Base-by-base conservation (phyloP, 2,797 vertebrate genomes). In the Triplophysa bombifrons region DNA sequence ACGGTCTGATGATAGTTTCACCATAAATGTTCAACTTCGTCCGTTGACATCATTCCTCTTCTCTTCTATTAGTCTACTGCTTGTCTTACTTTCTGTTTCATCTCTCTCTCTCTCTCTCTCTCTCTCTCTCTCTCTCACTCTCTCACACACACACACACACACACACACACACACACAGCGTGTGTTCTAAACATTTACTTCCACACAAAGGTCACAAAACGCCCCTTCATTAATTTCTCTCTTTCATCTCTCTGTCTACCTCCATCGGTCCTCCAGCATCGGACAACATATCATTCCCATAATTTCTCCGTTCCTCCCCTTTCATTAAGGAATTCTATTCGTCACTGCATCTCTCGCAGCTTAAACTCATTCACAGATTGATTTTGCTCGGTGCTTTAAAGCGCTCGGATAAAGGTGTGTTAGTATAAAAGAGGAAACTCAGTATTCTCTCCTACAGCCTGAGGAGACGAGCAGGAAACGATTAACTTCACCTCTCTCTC, bases 321-420 rank as follows among this genome's bases (percentile, higher is more conserved):
- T 72, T 78, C 68, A 64, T 78, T 78, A 78, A 78, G 64, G 53
- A 72, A 27, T 64, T 78, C 76, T 60, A 44, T 72, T 78, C 68
- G 41, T 64, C 46, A 27, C 4, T 14, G 44, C 72, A 5, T 68
- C 25, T 17, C 20, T 30, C 30, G 34, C 46, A n/a, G 51, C 44
- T 60, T 9, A 41, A 67, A 72, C 80, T 82, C 80, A 84, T 84
- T 82, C 71, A 51, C 41, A 82, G 77, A 84, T 84, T 60, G 80
- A 82, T 84, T 82, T 61, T 82, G 80, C 55, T 82, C 73, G 44
- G 66, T 63, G 38, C 55, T 77, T 72, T 76, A 75, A 79, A 82
- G 66, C 70, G 72, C 44, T 67, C 63, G 76, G 75, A 84, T 84
- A 78, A 74, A 74, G 77, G 73, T 78, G 68, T 72, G 76, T 78